Evolutionary conservation across 1,140 invertebrate genomes (phyloP).

Genomic region (Panagrolaimus sp.): DNA sequence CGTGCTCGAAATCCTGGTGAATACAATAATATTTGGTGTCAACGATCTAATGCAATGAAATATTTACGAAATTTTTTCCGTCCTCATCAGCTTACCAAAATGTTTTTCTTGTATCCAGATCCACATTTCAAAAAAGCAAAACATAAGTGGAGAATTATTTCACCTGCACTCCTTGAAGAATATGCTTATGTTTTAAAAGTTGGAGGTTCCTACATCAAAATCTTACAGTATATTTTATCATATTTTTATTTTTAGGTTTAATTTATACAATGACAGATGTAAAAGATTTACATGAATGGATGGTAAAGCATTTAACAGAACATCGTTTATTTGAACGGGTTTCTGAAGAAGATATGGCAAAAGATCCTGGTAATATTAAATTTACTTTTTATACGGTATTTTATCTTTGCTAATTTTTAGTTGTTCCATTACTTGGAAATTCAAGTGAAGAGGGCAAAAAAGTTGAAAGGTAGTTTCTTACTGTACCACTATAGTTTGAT

Average conservation of each 20-base stretch:
- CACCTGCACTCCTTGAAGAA: slow-evolving; percentile 80
- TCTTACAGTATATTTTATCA: slow-evolving; percentile 5
- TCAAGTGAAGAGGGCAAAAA: slow-evolving; percentile 97
- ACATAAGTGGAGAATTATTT: slow-evolving; percentile 98
- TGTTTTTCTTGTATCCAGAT: slow-evolving; percentile 99
- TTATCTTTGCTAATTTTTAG: slow-evolving; percentile 35
- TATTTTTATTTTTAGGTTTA: slow-evolving; percentile 69
- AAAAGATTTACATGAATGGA: slow-evolving; percentile 93
- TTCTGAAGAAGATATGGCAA: slow-evolving; percentile 67
- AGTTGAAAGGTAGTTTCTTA: no score
- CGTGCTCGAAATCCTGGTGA: slow-evolving; percentile 69
- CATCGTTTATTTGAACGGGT: slow-evolving; percentile 83
- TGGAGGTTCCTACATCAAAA: slow-evolving; percentile 65
- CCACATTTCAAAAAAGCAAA: slow-evolving; percentile 99
- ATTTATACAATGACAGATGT: slow-evolving; percentile 98
- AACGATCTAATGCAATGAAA: slow-evolving; percentile 97
- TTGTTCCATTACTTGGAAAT: slow-evolving; percentile 79
- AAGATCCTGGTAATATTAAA: slow-evolving; percentile 65
- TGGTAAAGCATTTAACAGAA: slow-evolving; percentile 79
- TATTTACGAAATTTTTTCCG: slow-evolving; percentile 87
- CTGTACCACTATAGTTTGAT: no score
- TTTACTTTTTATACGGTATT: no score
- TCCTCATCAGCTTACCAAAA: slow-evolving; percentile 91
- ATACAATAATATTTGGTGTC: slow-evolving; percentile 88
- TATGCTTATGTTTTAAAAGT: slow-evolving; percentile 86